Evolutionary conservation across 2,797 vertebrate species (phyloP).

Genomic region (Botia almorhae): DNA sequence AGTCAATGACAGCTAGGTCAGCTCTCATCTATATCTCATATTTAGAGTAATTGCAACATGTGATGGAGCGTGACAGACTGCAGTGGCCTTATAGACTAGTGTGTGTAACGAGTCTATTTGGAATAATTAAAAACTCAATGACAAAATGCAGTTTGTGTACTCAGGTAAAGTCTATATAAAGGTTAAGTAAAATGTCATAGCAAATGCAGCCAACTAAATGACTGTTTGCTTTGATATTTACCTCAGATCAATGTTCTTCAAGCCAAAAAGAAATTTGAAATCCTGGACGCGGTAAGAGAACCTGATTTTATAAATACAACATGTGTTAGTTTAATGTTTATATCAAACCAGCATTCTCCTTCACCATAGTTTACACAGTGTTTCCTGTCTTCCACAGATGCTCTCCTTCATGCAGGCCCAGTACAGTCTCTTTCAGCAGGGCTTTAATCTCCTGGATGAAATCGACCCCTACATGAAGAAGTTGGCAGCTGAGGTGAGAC

Average conservation of each 20-base stretch:
- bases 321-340: not conserved
- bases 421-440: constrained; percentile 94
- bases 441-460: constrained; percentile 90
- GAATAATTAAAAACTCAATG: not conserved
- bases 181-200: too few species aligned
- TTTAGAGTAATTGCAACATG: too few species aligned
- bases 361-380: not conserved
- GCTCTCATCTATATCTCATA: too few species aligned
- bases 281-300: constrained; percentile 91
- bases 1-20: too few species aligned
- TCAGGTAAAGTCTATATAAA: too few species aligned
- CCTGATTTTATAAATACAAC: not conserved
- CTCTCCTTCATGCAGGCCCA: constrained; percentile 98
- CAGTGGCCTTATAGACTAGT: not conserved
- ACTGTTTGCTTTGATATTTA: constrained; percentile 16
- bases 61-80: too few species aligned
- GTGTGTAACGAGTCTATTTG: not conserved
- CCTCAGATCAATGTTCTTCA: constrained; percentile 96
- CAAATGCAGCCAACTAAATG: not conserved
- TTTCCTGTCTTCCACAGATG: constrained; percentile 81
- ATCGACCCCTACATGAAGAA: constrained; percentile 98
- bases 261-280: constrained; percentile 99
- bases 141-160: too few species aligned
- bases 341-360: not conserved
- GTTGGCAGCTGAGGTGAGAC: constrained; percentile 87